phyloP scores from a whole-genome alignment of 1,140 invertebrate species.

The Apolygus lucorum region DNA sequence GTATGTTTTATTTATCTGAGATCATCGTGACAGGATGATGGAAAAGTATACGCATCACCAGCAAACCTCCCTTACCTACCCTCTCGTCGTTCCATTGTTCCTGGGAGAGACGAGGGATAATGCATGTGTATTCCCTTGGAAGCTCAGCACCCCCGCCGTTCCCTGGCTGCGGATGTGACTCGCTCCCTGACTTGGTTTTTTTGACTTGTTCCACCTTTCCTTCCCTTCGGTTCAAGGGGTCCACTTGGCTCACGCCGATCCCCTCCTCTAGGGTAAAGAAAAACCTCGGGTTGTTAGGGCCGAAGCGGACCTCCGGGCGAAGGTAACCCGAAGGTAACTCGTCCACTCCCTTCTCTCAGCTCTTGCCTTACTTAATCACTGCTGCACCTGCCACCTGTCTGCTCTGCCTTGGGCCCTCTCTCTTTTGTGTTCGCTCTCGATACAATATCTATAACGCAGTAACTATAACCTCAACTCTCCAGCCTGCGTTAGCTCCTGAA shows the following conservation, averaged over 20 bases:
- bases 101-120: not conserved
- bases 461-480: not conserved
- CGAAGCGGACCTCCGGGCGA: not conserved
- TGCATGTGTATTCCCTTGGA: not conserved
- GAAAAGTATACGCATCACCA: too few relatives aligned
- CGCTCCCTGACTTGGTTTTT: slow-evolving; percentile 5
- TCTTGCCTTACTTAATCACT: not conserved
- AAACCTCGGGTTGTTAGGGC: not conserved
- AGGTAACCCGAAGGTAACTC: not conserved
- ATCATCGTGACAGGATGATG: too few relatives aligned
- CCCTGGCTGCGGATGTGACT: slow-evolving; percentile 1
- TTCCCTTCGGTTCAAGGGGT: not conserved
- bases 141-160: not conserved
- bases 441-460: not conserved
- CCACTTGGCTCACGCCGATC: not conserved
- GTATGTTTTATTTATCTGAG: too few relatives aligned
- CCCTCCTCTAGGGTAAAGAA: not conserved
- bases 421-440: not conserved
- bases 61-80: too few relatives aligned
- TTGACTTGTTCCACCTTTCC: not conserved
- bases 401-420: not conserved
- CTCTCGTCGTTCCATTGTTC: not conserved
- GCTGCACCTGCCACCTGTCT: slow-evolving; percentile 15
- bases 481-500: not conserved
- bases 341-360: not conserved